Evolutionary conservation across 2,113 vertebrate species (phyloP).

Genomic region (Manacus vitellinus): DNA sequence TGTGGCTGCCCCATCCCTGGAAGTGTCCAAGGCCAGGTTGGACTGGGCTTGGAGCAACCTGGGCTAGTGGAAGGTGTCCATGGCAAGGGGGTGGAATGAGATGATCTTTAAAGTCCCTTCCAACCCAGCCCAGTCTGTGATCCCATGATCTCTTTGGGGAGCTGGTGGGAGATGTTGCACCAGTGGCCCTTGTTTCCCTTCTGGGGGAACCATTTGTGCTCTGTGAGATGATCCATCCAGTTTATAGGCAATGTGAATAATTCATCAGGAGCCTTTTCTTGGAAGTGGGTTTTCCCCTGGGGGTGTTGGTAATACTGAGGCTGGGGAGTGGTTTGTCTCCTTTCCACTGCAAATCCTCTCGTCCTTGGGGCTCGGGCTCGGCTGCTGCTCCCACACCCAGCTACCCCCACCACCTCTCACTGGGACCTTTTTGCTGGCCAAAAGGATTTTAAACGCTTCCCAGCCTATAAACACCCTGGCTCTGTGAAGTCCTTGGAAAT

Average conservation of each 20-base stretch:
- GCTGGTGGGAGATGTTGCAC: background rate
- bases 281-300: background rate
- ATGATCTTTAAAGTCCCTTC: background rate
- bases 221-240: background rate
- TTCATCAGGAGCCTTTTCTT: background rate
- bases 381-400: background rate
- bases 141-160: background rate
- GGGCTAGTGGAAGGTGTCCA: background rate
- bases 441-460: background rate
- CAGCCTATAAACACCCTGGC: background rate
- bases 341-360: background rate
- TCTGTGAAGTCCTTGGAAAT: background rate
- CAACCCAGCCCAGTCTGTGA: background rate
- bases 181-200: background rate
- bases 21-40: background rate
- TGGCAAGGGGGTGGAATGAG: background rate
- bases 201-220: background rate
- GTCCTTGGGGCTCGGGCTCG: rapidly evolving
- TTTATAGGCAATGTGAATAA: background rate
- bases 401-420: background rate
- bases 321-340: background rate
- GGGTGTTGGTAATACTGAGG: background rate
- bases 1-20: background rate
- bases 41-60: background rate
- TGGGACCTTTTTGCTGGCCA: background rate